A percentile compares a stretch with the other conserved stretches of the same genome.
These are phyloP conservation scores for Glaucidium brasilianum DNA, from an alignment of 2,113 vertebrate genomes.

Conservation along the genomic window DNA sequence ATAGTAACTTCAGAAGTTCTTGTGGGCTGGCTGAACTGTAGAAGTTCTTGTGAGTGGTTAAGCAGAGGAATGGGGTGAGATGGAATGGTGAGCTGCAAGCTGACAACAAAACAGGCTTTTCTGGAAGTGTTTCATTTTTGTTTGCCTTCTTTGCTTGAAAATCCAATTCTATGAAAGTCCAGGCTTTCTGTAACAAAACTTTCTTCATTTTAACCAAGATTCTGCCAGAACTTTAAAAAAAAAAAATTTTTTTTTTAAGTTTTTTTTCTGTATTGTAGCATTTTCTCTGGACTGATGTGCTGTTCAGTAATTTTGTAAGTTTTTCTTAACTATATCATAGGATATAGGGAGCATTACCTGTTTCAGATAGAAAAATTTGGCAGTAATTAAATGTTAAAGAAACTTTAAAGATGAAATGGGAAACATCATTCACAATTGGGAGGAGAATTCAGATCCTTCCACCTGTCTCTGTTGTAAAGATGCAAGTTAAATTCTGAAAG, in stretches of 20 bases:
- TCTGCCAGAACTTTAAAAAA: background rate
- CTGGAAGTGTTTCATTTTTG: background rate
- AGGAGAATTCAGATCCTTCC: background rate
- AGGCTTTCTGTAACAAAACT: background rate
- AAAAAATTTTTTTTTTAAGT: background rate
- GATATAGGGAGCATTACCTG: background rate
- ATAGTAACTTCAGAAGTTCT: background rate
- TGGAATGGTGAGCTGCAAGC: background rate
- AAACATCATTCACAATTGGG: background rate
- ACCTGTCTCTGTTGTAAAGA: background rate
- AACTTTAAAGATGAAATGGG: background rate
- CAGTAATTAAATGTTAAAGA: background rate
- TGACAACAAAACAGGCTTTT: background rate
- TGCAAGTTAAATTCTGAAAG: background rate
- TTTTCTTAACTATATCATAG: background rate
- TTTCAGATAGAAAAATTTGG: background rate
- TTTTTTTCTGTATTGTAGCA: background rate
- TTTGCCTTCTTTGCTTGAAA: background rate
- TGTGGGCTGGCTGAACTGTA: background rate
- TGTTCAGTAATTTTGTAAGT: background rate
- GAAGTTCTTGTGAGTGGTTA: background rate
- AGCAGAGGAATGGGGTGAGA: background rate
- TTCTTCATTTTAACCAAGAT: background rate
- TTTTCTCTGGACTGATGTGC: background rate
- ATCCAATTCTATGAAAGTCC: background rate